phyloP scores from a whole-genome alignment of 2,888 invertebrate genomes.

The Rambutsinella grinnellia region DNA sequence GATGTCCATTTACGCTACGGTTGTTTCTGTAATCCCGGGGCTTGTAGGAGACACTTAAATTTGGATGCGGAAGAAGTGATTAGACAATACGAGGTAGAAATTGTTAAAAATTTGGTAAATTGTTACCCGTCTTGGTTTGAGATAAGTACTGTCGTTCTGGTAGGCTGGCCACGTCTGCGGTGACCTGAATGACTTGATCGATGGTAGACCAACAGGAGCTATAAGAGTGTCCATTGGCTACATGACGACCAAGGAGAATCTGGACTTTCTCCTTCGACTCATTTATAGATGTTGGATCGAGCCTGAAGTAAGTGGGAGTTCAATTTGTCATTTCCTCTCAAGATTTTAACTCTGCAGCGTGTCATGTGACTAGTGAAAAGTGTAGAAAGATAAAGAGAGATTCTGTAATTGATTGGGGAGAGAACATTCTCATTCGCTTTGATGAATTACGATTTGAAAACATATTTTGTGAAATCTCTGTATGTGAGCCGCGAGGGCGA shows the following conservation, averaged over 20 bases:
- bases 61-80: constrained; percentile 79
- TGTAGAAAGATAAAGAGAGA: constrained; percentile 9
- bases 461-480: constrained; percentile 41
- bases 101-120: too few species aligned
- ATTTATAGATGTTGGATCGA: constrained; percentile 64
- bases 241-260: constrained; percentile 76
- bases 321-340: neutral
- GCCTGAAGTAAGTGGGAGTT: constrained; percentile 47
- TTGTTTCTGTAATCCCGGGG: constrained; percentile 97
- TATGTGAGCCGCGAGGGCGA: too few species aligned
- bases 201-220: constrained; percentile 92
- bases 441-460: constrained; percentile 51
- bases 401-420: constrained; percentile 32
- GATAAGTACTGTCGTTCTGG: too few species aligned
- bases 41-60: constrained; percentile 85
- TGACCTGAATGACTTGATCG: constrained; percentile 85
- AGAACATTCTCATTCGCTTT: too few species aligned
- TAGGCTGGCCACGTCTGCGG: constrained; percentile 91
- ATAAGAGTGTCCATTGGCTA: constrained; percentile 93
- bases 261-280: constrained; percentile 62
- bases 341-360: constrained; percentile 5
- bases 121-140: too few species aligned
- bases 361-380: constrained; percentile 27
- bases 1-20: constrained; percentile 91
- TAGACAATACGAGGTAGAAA: constrained; percentile 78